Evolutionary conservation across 2,797 vertebrate genomes (phyloP).

Genomic region (Sylvia borin): DNA sequence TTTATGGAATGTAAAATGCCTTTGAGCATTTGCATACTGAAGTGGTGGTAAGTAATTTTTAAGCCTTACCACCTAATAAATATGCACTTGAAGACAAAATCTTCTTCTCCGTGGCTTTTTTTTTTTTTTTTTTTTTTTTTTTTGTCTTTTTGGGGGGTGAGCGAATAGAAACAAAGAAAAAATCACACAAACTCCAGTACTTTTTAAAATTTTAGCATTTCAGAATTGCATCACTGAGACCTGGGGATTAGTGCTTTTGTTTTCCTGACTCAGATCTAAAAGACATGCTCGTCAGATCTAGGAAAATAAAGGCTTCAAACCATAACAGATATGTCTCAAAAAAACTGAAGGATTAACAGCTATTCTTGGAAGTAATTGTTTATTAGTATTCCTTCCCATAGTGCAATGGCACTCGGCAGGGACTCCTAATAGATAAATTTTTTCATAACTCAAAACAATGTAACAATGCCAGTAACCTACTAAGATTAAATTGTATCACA

Average conservation of each 20-base stretch:
- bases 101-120: not conserved
- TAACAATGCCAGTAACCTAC: not conserved
- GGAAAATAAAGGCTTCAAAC: not conserved
- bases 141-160: not conserved
- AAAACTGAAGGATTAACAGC: conserved; percentile 12
- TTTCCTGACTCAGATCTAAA: not conserved
- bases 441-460: not conserved
- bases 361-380: conserved; percentile 30
- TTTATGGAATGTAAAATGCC: not conserved
- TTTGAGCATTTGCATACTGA: not conserved
- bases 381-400: conserved; percentile 12
- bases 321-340: not conserved
- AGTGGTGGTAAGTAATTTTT: not conserved
- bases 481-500: not conserved
- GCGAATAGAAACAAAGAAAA: not conserved
- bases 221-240: not conserved
- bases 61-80: not conserved
- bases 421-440: not conserved
- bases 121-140: not conserved
- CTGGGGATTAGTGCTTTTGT: not conserved
- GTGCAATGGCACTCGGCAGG: not conserved
- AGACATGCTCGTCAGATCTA: not conserved
- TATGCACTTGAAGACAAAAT: not conserved
- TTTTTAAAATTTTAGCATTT: not conserved
- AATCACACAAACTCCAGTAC: not conserved